Conservation (phyloP, 2,888 invertebrate species). For the Drosophila prolongata region DNA sequence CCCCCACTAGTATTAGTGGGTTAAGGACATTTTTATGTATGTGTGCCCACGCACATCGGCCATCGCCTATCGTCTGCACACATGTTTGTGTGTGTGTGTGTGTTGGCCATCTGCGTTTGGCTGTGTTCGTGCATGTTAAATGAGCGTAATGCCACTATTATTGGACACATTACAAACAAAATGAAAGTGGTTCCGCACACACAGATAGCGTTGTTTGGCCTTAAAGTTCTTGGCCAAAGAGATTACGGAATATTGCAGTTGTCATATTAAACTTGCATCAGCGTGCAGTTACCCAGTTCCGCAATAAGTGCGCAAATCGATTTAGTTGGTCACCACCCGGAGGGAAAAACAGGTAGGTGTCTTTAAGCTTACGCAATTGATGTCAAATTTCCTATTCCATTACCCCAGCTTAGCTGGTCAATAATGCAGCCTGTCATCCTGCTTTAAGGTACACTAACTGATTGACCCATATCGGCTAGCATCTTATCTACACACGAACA, state of each 20-base stretch:
- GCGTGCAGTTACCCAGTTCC: conserved; percentile 7
- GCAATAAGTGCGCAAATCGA: conserved; percentile 31
- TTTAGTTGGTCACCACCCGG: conserved; percentile 3
- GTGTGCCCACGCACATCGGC: conserved; percentile 42
- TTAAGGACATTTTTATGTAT: conserved; percentile 78
- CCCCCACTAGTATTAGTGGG: conserved; percentile 71
- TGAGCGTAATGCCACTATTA: conserved; percentile 81
- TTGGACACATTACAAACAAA: conserved; percentile 78
- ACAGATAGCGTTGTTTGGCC: conserved; percentile 28
- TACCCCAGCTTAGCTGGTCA: conserved; percentile 14
- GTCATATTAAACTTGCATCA: conserved; percentile 37
- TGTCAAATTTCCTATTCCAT: conserved; percentile 20
- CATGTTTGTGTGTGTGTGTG: conserved; percentile 14
- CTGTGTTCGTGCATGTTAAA: conserved; percentile 71
- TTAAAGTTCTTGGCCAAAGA: conserved; percentile 37
- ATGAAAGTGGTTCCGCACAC: conserved; percentile 60
- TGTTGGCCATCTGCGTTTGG: conserved; percentile 30
- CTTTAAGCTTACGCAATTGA: conserved; percentile 9
- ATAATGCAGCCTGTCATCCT: conserved; percentile 2
- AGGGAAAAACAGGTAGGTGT: conserved; percentile 15
- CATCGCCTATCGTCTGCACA: conserved; percentile 5
- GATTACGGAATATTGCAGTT: conserved; percentile 34
- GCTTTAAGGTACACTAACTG: not conserved
- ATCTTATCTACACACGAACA: too few species aligned
- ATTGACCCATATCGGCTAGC: not conserved